Evolutionary conservation across 2,113 vertebrate genomes (phyloP).

Genomic region (Xiphophorus couchianus): DNA sequence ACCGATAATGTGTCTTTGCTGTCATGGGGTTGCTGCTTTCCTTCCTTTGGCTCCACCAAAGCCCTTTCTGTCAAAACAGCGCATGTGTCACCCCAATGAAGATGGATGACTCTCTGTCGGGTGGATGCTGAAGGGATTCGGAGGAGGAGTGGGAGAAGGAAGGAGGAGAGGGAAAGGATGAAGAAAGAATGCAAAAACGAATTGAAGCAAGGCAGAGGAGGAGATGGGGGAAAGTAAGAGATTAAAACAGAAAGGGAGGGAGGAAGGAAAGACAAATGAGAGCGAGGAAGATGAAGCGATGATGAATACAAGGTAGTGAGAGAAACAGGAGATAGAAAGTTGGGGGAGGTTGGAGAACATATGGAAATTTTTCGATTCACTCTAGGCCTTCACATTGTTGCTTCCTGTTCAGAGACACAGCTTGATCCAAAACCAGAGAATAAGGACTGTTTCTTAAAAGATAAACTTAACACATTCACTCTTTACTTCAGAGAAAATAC

Average conservation of each 20-base stretch:
- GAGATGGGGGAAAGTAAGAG: slow-evolving; percentile 22
- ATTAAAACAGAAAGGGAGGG: slow-evolving; percentile 14
- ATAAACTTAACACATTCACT: slow-evolving; percentile 15
- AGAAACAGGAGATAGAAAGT: slow-evolving; percentile 31
- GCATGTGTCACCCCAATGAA: slow-evolving; percentile 78
- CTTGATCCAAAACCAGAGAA: slow-evolving; percentile 44
- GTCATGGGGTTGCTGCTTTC: slow-evolving; percentile 73
- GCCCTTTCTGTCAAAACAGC: slow-evolving; percentile 81
- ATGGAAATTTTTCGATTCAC: slow-evolving; percentile 40
- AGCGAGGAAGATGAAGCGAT: slow-evolving; percentile 12
- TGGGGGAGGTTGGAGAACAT: slow-evolving; percentile 50
- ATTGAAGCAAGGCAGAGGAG: slow-evolving; percentile 27
- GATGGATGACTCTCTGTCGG: slow-evolving; percentile 76
- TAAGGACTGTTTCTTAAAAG: slow-evolving; percentile 41
- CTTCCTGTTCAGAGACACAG: slow-evolving; percentile 46
- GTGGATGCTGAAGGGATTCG: slow-evolving; percentile 54
- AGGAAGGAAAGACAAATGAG: slow-evolving; percentile 32
- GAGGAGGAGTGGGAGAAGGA: slow-evolving; percentile 35
- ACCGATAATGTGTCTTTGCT: slow-evolving; percentile 75
- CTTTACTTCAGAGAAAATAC: background rate
- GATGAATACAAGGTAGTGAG: slow-evolving; percentile 19
- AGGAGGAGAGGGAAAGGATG: slow-evolving; percentile 23
- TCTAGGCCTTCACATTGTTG: slow-evolving; percentile 13
- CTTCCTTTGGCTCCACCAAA: slow-evolving; percentile 73
- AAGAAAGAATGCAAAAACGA: slow-evolving; percentile 38